Evolutionary conservation across 2,797 vertebrate species (phyloP), one percentile per base, ranked within the genome.

Genomic region (Notolabrus celidotus): DNA sequence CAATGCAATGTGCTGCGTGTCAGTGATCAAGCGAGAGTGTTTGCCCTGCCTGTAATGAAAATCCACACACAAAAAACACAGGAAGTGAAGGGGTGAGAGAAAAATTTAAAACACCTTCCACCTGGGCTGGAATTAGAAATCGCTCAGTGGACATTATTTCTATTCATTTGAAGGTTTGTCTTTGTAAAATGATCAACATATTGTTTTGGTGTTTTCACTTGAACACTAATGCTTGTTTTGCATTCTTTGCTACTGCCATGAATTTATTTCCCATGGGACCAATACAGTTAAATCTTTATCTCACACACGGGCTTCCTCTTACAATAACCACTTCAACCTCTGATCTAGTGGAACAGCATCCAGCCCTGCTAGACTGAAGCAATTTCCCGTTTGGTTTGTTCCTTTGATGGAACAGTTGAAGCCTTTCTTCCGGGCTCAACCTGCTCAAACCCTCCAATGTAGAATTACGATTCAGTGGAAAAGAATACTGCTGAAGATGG

Each of bases 1-100:
- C 85, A 82, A 80, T 57, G 59, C 62, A 73, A 58, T 27, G 51
- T 65, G 78, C 71, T 71, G 36, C 63, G 67, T 75, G 22, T 58
- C 59, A 58, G 50, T 67, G 33, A 65, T 59, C 39, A 62, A 75
- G 12, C 20, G 27, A 17, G 41, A 56, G 43, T 16, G 49, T 45
- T 57, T 27, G 41, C 20, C 51, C 41, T 41, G 60, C 49, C 70
- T 66, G 68, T 67, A 60, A 67, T 55, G 7, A 46, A 41, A 39
- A 38, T 29, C 15, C 56, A 29, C 22, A 54, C 70, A 67, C 39
- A 25, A 42, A 8, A 55, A 36, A 76, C 19, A 38, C 38, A 47
- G 0, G 7, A 15, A 65, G 50, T 39, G 33, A 55, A 31, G 7
- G 29, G 29, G 3, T 42, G 41, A 22, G 14, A 70, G 53, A 17